A percentile compares a stretch with the other conserved stretches of the same genome.
These are phyloP conservation scores for Dorcus parallelipipedus DNA, from an alignment of 2,888 invertebrate genomes.

Conservation along the genomic window DNA sequence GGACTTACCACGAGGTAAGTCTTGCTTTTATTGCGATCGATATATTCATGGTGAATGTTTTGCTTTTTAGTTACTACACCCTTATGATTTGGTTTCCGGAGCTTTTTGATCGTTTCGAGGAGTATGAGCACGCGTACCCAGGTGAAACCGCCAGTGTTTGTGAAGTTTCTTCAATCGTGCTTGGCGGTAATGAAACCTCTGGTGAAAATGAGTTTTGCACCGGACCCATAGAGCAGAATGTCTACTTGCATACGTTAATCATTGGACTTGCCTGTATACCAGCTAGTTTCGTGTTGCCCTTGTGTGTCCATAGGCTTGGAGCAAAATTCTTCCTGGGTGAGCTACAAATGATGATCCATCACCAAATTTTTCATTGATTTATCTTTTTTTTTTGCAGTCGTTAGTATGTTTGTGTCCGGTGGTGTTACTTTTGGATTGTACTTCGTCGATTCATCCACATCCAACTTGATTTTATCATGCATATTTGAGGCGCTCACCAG, in stretches of 20 bases:
- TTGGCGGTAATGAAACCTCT: constrained; percentile 43
- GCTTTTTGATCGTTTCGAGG: constrained; percentile 78
- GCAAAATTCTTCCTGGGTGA: constrained; percentile 79
- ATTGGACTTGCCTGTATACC: constrained; percentile 79
- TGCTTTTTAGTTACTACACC: constrained; percentile 73
- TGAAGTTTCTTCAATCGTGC: constrained; percentile 68
- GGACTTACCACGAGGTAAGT: constrained; percentile 71
- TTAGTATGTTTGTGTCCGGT: constrained; percentile 71
- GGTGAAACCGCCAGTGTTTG: constrained; percentile 70
- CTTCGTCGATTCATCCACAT: constrained; percentile 66
- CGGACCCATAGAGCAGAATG: constrained; percentile 62
- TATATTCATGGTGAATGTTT: neutral
- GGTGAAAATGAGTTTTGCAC: constrained; percentile 59
- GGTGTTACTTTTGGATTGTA: constrained; percentile 72
- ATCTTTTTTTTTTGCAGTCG: constrained; percentile 53
- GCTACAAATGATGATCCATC: constrained; percentile 32
- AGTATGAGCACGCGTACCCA: constrained; percentile 65
- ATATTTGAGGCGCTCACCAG: constrained; percentile 78
- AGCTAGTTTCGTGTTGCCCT: constrained; percentile 73
- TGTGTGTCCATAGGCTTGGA: constrained; percentile 75
- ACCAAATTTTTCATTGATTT: neutral
- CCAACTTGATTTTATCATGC: constrained; percentile 72
- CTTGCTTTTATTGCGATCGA: neutral
- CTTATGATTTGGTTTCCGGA: constrained; percentile 92
- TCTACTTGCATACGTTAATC: constrained; percentile 73